A percentile compares a stretch with the other conserved stretches of the same genome.
Evolutionary conservation across 2,113 vertebrate species (phyloP).

Genomic region (Aramus guarauna): DNA sequence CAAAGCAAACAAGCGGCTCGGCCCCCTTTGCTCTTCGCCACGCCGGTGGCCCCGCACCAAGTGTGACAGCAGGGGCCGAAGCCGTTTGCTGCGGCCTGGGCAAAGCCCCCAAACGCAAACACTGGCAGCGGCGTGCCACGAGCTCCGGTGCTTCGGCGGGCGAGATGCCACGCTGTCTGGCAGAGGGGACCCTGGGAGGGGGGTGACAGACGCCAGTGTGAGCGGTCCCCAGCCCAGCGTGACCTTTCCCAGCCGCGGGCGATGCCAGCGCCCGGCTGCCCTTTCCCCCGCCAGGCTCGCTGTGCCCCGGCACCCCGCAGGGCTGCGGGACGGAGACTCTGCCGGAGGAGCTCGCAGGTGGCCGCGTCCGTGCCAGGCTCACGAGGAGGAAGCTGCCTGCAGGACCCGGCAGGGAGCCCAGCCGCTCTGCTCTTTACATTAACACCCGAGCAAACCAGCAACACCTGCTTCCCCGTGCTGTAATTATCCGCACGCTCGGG

Average conservation of each 20-base stretch:
- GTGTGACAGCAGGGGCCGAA: neutral
- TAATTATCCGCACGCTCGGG: neutral
- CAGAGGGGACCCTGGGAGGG: fast-evolving
- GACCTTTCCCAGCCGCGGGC: neutral
- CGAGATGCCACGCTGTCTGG: neutral
- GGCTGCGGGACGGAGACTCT: neutral
- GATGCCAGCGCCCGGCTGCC: neutral
- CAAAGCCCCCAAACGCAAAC: neutral
- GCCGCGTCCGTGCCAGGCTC: neutral
- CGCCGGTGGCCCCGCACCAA: neutral
- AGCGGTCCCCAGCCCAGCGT: fast-evolving
- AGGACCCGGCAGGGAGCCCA: neutral
- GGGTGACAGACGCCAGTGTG: neutral
- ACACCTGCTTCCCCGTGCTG: slow-evolving; percentile 35
- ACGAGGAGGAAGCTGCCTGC: neutral
- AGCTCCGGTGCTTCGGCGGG: neutral
- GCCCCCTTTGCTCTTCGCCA: neutral
- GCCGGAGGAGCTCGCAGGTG: neutral
- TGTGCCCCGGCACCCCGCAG: neutral
- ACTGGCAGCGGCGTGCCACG: fast-evolving
- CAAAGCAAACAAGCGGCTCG: slow-evolving; percentile 6
- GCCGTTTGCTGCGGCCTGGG: neutral
- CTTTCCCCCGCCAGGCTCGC: neutral
- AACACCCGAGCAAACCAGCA: neutral
- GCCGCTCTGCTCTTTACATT: neutral